Evolutionary conservation across 2,888 invertebrate species (phyloP), one percentile per base, ranked within the genome.

Genomic region (Leistus spinibarbis): DNA sequence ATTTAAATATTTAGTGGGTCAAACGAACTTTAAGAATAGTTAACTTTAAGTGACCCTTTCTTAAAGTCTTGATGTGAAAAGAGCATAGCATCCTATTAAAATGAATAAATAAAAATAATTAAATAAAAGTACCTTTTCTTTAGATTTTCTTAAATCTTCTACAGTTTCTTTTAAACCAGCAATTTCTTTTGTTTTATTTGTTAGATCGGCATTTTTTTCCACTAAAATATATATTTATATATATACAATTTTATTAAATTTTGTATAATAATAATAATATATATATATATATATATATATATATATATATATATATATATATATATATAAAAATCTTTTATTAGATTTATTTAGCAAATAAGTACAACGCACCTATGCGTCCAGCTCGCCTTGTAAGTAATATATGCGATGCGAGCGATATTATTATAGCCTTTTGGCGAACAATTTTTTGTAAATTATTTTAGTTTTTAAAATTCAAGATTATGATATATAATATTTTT

Each of bases 151-250:
- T 20, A 69, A 17, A 16, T 69, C 63, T 17, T 69, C 75, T 19
- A 75, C 24, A 54, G 54, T 54, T 20, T 68, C 69, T 69, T 75
- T 69, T 56, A 75, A 56, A 19, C 63, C 17, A 16, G 54, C 17
- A 19, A 75, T 64, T 69, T 75, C 69, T 69, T 54, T 67, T 1
- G 53, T 22, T 69, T 64, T 62, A 16, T 63, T 60, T 2, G 62
- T 62, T 23, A 68, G 63, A 54, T 24, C 22, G 13, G 54, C 24
- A 54, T 57, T 69, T 62, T 75, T 75, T 54, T 75, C 75, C 10
- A 69, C 73, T 73, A 10, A 56, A 72, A 68, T 68, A 68, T 68
- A 53, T 68, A 53, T 68, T 53, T 68, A 54, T 53, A 68, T 54
- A 68, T 68, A 53, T 68, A 54, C 54, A 68, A 54, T 54, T 68